Percentiles rank a stretch among this genome's conserved stretches.
phyloP scores from a whole-genome alignment of 2,113 vertebrate genomes.

The Stegostoma tigrinum region DNA sequence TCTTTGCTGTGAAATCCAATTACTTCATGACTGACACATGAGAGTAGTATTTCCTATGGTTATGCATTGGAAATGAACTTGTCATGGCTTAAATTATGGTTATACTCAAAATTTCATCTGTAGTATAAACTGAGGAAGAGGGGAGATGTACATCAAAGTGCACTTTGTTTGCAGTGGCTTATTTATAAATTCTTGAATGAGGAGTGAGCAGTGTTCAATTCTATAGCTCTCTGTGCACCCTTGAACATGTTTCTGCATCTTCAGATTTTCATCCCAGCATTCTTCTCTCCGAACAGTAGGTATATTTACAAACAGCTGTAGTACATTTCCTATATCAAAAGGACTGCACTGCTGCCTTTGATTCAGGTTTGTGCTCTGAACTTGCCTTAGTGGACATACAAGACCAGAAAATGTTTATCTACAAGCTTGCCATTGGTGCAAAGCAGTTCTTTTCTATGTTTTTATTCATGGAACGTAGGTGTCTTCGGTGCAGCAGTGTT shows the following conservation, averaged over 20 bases:
- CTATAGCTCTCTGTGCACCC: too few relatives aligned
- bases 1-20: neutral
- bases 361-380: neutral
- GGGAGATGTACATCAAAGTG: neutral
- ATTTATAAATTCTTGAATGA: neutral
- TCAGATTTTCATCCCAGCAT: neutral
- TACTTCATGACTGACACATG: neutral
- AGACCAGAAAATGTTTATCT: neutral
- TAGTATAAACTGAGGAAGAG: neutral
- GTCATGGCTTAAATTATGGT: neutral
- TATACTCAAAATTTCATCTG: neutral
- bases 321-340: neutral
- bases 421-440: neutral
- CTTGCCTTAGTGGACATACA: neutral
- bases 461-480: too few relatives aligned
- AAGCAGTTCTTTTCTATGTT: neutral
- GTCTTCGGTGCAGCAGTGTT: too few relatives aligned
- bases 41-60: neutral
- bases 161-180: neutral
- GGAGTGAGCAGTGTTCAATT: neutral
- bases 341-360: neutral
- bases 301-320: neutral
- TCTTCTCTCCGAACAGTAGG: neutral
- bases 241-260: neutral
- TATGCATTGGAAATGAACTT: neutral